Conservation (phyloP, 2,797 vertebrate species). For the Gephyroberyx darwinii region DNA sequence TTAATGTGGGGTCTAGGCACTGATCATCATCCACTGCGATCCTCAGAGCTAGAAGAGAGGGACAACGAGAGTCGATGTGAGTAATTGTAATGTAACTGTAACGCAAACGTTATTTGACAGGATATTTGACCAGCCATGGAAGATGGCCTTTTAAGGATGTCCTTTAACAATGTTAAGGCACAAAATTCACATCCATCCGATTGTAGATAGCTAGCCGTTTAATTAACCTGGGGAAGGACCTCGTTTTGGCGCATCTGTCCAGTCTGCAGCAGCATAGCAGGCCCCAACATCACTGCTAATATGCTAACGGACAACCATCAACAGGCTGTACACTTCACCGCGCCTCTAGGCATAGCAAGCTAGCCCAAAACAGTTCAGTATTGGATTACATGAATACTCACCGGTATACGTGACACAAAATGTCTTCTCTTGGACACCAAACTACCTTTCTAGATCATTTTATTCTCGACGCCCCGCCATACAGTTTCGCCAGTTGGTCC, state of each 20-base stretch:
- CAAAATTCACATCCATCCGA: not conserved
- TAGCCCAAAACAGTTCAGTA: not conserved
- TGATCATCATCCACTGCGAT: conserved; percentile 86
- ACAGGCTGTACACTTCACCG: not conserved
- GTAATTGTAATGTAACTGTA: not conserved
- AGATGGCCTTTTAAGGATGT: not conserved
- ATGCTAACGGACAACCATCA: conserved; percentile 28
- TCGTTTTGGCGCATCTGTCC: conserved; percentile 30
- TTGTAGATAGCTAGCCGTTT: not conserved
- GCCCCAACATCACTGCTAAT: conserved; percentile 57
- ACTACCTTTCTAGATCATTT: conserved; percentile 50
- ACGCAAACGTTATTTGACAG: not conserved
- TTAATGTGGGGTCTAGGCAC: conserved; percentile 89
- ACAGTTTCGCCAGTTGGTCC: conserved; percentile 45
- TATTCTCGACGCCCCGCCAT: conserved; percentile 48
- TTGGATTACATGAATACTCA: conserved; percentile 53
- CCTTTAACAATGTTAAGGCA: not conserved
- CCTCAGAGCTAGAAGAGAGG: conserved; percentile 76
- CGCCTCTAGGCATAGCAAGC: not conserved
- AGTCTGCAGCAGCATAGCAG: conserved; percentile 27
- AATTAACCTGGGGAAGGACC: not conserved
- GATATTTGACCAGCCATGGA: not conserved
- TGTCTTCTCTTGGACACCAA: conserved; percentile 18
- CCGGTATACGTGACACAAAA: conserved; percentile 45
- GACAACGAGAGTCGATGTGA: conserved; percentile 47